Percentiles rank a stretch among this genome's conserved stretches.
These are phyloP conservation scores for Drosophila paramelanica DNA, from an alignment of 2,888 invertebrate genomes.

Conservation along the genomic window DNA sequence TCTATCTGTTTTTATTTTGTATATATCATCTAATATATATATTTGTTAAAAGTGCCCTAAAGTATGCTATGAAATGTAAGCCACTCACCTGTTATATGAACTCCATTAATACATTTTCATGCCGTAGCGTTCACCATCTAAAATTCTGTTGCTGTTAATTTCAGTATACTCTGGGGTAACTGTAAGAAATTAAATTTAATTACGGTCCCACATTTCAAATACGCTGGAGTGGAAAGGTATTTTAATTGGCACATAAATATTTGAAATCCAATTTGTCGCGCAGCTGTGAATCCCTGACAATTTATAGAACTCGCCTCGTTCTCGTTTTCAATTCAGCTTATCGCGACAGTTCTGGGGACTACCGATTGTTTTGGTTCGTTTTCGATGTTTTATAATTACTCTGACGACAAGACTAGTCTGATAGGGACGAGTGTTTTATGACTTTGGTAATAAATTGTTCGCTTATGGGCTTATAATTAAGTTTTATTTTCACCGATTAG, in stretches of 20 bases:
- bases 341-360: slow-evolving; percentile 22
- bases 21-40: too few species aligned
- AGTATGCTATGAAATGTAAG: slow-evolving; percentile 23
- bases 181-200: slow-evolving; percentile 28
- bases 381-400: slow-evolving; percentile 22
- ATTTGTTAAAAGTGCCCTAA: neutral
- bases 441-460: slow-evolving; percentile 52
- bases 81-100: neutral
- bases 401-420: slow-evolving; percentile 57
- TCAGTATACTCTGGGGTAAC: slow-evolving; percentile 12
- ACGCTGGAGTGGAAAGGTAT: slow-evolving; percentile 28
- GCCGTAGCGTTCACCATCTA: neutral
- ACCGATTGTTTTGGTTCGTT: slow-evolving; percentile 6
- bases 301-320: slow-evolving; percentile 25
- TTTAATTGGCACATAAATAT: slow-evolving; percentile 23
- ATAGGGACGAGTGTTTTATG: slow-evolving; percentile 57
- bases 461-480: slow-evolving; percentile 66
- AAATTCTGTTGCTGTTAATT: slow-evolving; percentile 5
- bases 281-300: slow-evolving; percentile 12
- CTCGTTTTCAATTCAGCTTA: slow-evolving; percentile 24
- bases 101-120: neutral
- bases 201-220: slow-evolving; percentile 17
- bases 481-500: slow-evolving; percentile 48
- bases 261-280: neutral
- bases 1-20: neutral